phyloP scores from a whole-genome alignment of 2,113 vertebrate species.

The Pelodiscus sinensis region DNA sequence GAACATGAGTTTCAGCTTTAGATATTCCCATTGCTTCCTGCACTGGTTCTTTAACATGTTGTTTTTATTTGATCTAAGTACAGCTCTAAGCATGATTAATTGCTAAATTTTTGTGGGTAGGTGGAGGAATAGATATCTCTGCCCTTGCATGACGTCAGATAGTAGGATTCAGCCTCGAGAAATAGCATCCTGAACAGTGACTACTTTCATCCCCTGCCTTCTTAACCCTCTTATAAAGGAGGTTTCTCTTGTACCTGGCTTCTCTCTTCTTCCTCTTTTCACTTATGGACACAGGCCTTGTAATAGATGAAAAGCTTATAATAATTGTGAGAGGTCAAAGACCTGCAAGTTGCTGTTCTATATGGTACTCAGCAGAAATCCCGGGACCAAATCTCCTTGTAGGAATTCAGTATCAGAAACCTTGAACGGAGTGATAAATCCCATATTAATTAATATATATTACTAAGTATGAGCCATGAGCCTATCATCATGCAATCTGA shows the following conservation, averaged over 20 bases:
- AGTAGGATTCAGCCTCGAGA: background rate
- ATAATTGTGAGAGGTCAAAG: background rate
- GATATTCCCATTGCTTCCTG: slow-evolving; percentile 31
- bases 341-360: background rate
- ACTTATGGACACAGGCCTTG: background rate
- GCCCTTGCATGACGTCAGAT: slow-evolving; percentile 19
- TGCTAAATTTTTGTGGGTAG: slow-evolving; percentile 48
- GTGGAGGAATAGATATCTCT: slow-evolving; percentile 47
- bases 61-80: slow-evolving; percentile 67
- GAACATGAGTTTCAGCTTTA: too few species aligned
- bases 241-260: background rate
- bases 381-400: background rate
- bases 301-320: background rate
- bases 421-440: background rate
- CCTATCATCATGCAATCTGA: background rate
- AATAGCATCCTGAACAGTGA: background rate
- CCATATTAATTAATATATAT: background rate
- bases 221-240: background rate
- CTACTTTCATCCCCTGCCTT: background rate
- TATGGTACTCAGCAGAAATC: background rate
- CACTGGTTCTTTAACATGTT: slow-evolving; percentile 40
- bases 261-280: background rate
- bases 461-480: background rate
- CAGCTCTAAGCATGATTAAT: slow-evolving; percentile 50
- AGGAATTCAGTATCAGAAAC: background rate